Evolutionary conservation across 2,888 invertebrate species (phyloP).

Genomic region (Pterostichus madidus): DNA sequence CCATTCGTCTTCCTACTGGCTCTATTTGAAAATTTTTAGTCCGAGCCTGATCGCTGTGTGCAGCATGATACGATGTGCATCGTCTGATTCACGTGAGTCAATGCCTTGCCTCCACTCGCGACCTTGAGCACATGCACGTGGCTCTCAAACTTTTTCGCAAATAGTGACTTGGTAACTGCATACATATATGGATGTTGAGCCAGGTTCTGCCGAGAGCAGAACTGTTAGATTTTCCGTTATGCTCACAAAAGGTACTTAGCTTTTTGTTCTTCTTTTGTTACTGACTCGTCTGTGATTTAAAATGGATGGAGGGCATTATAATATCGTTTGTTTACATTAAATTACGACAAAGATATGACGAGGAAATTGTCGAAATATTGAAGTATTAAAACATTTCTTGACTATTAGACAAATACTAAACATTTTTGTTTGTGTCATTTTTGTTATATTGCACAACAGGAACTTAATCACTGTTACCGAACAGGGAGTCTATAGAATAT

Average conservation of each 20-base stretch:
- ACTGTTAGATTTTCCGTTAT: slow-evolving; percentile 56
- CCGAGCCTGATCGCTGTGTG: slow-evolving; percentile 11
- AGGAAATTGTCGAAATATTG: no score
- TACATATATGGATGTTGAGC: slow-evolving; percentile 44
- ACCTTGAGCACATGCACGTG: slow-evolving; percentile 46
- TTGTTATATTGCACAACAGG: no score
- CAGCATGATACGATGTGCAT: slow-evolving; percentile 38
- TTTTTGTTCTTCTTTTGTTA: slow-evolving; percentile 37
- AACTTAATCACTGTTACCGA: no score
- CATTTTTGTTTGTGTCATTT: no score
- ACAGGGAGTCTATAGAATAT: no score
- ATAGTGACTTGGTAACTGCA: background rate
- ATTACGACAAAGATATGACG: no score
- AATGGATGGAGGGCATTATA: slow-evolving; percentile 18
- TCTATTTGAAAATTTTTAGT: background rate
- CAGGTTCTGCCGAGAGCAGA: slow-evolving; percentile 12
- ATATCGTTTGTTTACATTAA: slow-evolving; percentile 14
- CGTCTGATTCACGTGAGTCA: slow-evolving; percentile 53
- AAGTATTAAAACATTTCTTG: no score
- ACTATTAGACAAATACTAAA: no score
- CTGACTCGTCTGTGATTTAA: background rate
- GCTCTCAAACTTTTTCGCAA: slow-evolving; percentile 46
- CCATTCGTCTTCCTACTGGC: no score
- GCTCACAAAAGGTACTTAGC: slow-evolving; percentile 32
- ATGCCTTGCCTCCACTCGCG: slow-evolving; percentile 32